Evolutionary conservation across 2,113 vertebrate species (phyloP), one percentile per base, ranked within the genome.

Genomic region (Lagopus muta): DNA sequence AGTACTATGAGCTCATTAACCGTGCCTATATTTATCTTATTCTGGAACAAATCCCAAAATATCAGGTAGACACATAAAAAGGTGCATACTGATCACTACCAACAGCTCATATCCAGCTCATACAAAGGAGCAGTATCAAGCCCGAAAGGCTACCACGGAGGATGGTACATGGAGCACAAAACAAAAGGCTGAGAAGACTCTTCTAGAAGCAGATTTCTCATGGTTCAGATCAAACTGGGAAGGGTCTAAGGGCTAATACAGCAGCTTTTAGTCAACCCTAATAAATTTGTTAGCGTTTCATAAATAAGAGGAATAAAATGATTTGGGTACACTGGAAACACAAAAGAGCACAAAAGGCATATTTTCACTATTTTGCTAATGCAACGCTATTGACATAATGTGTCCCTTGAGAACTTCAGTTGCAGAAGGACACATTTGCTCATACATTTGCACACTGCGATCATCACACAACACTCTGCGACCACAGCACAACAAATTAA

Each of bases 361-460:
- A 14, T 77, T 87, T 71, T 47, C 9, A 21, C 6, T 82, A 11
- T 67, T 94, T 52, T 79, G 36, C 12, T 76, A 22, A 54, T 11
- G 18, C 10, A 34, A 55, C 0, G 0, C 14, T 45, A 18, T 72
- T 30, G 30, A 17, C 24, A 24, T 36, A 30, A 24, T 18, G 60
- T 57, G 19, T 66, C 28, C 67, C 32, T 71, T 6, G 47, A 88
- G 38, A 82, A 32, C n/a, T 47, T 64, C 32, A 48, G 7, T 5
- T 32, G 21, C 62, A 45, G 66, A 89, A 66, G 38, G 11, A 60
- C 14, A 45, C 2, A 2, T 87, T 90, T 85, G 43, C 54, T 67
- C 60, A 64, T 79, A 47, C 12, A 52, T 69, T 57, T 81, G 34
- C 60, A 77, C 25, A 22, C 54, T 43, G 78, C 22, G 22, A 57